Base-by-base conservation (phyloP, 2,113 vertebrate species). In the Sturnira hondurensis region DNA sequence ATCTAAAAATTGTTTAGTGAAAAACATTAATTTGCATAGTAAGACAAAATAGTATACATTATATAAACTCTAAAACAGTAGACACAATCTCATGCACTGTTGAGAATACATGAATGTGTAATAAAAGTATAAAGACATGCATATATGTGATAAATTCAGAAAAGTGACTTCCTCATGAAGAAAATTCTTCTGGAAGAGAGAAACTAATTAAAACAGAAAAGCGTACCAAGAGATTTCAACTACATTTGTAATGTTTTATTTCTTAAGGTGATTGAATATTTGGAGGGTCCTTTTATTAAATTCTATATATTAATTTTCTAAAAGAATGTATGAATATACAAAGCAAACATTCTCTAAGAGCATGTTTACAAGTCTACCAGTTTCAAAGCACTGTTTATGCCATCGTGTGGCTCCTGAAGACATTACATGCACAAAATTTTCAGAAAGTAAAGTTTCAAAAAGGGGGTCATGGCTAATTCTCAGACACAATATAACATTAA, bases 331-430 rank as follows among this genome's bases (percentile, higher is more conserved):
- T 56, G 61, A 71, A 50, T 22, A 84, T 1, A 38, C 10, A 91
- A n/a, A 54, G 43, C 43, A 63, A 7, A 68, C 7, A 47, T 38
- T 86, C 24, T 83, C 9, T 41, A 58, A 9, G 22, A 24, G 19
- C 12, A 54, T 11, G 24, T 58, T 28, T 71, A 8, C 17, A 77
- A 63, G 86, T 20, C 36, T 68, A 13, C 17, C 36, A 9, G 36
- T 47, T 95, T 93, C 45, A 77, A 91, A 89, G 68, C 52, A 63
- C 24, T 78, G 17, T 52, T 90, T 96, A 91, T 92, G 96, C 97
- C 97, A 85, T 80, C 89, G 4, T 24, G 93, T 97, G 96, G 97
- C 52, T 89, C 56, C 56, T 17, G 8, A 20, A n/a, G 67, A 61
- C 73, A 91, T 50, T 86, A 92, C 96, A 97, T 14, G 58, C 50